phyloP scores from a whole-genome alignment of 2,888 invertebrate genomes.

The Ischnura elegans region DNA sequence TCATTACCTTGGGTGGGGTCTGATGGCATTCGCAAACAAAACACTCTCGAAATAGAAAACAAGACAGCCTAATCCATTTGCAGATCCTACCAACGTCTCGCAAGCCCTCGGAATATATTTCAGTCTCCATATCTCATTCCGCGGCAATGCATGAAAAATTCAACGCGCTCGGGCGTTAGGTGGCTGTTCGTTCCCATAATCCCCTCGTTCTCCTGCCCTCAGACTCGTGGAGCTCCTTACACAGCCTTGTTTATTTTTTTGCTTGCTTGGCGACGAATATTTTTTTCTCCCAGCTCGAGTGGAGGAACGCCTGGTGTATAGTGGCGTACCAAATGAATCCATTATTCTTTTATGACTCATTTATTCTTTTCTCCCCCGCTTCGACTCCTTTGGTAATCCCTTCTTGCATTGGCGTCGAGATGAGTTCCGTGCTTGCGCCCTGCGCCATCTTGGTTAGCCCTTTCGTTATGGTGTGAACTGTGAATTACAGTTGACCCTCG shows the following conservation, averaged over 20 bases:
- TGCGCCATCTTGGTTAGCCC: no score
- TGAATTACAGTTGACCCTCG: no score
- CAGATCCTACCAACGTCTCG: background rate
- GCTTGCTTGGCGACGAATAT: no score
- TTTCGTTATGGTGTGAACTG: no score
- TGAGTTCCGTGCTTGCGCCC: no score
- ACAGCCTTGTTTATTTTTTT: background rate
- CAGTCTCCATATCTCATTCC: constrained; percentile 15
- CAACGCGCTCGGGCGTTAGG: background rate
- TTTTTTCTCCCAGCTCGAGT: background rate
- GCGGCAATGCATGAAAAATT: constrained; percentile 9
- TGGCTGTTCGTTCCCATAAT: background rate
- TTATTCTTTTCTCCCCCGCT: background rate
- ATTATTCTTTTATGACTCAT: constrained; percentile 14
- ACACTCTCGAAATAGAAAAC: background rate
- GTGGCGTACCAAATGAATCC: background rate
- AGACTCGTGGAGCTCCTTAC: background rate
- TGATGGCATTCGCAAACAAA: background rate
- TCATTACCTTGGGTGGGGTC: background rate
- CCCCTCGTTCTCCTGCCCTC: background rate
- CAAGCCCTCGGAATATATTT: constrained; percentile 6
- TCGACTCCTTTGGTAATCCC: no score
- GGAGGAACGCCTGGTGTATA: background rate
- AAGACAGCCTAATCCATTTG: background rate
- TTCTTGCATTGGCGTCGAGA: no score